Evolutionary conservation across 2,797 vertebrate genomes (phyloP).

Genomic region (Synanceia verrucosa): DNA sequence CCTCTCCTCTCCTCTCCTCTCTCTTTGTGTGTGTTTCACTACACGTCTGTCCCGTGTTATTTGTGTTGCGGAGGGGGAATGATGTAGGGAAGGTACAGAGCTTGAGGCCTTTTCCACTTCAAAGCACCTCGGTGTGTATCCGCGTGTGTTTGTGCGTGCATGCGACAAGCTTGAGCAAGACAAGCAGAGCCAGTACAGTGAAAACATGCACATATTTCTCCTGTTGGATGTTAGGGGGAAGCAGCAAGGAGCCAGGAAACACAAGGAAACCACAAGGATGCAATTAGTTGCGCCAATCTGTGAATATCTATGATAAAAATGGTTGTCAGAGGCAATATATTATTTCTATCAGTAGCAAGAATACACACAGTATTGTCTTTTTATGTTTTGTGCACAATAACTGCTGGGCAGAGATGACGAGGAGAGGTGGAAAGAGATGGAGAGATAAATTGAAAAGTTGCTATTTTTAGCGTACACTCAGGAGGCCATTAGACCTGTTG

Average conservation of each 20-base stretch:
- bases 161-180: conserved; percentile 73
- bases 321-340: background rate
- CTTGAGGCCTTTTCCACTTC: conserved; percentile 80
- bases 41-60: conserved; percentile 55
- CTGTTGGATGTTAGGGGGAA: conserved; percentile 33
- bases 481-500: conserved; percentile 59
- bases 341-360: background rate
- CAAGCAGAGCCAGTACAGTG: conserved; percentile 50
- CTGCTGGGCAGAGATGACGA: conserved; percentile 3
- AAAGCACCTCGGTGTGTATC: conserved; percentile 70
- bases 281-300: conserved; percentile 17
- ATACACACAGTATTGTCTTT: background rate
- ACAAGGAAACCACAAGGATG: conserved; percentile 33
- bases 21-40: conserved; percentile 17
- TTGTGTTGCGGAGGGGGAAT: conserved; percentile 76
- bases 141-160: conserved; percentile 50
- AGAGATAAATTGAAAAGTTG: conserved; percentile 48
- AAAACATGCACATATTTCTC: conserved; percentile 57
- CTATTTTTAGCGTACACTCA: conserved; percentile 53
- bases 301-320: conserved; percentile 31
- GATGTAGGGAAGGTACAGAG: conserved; percentile 78
- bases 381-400: conserved; percentile 4
- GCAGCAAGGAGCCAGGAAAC: conserved; percentile 8
- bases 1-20: background rate
- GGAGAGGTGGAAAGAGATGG: conserved; percentile 47